Evolutionary conservation across 1,140 invertebrate genomes (phyloP), one percentile per base, ranked within the genome.

Genomic region (Drosophila sturtevanti): DNA sequence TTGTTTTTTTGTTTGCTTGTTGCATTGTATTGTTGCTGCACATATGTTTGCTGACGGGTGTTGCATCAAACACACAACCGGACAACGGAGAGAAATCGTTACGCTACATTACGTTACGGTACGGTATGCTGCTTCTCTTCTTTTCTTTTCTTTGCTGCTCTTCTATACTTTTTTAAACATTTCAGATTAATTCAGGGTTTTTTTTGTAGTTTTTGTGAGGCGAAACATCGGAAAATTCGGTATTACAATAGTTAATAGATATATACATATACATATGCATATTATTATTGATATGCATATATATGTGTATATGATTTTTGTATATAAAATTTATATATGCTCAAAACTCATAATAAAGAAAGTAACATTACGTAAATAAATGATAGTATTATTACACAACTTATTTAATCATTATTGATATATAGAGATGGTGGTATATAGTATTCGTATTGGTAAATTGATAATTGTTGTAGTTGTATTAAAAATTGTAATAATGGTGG

Each of bases 151-250:
- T 61, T 61, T 51, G 58, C 37, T 64, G 41, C 44, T 67, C 58
- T 65, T 70, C 37, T 54, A 69, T 16, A 64, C 55, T 44, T 56
- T 73, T 78, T 38, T 41, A 38, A 1, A 56, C 7, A 44, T 44
- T 18, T 48, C 16, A 48, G 41, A 48, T 9, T 48, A 10, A 11
- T 66, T 72, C 75, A 64, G 64, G 79, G 76, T 79, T 58, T 70
- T 72, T 73, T 72, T 80, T 81, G 41, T 77, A 38, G 52, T 82
- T 91, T 82, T 87, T 91, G 90, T 91, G 90, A 91, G 91, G 90
- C 90, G 91, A 91, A 91, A 91, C 91, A 92, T 92, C 77, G 78
- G 90, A 91, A 90, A 92, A 92, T 85, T 92, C 91, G 90, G 91
- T 81, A 91, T 92, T 90, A 91, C 91, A 92, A 91, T 77, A 48